Percentiles rank a stretch among this genome's conserved stretches.
Conservation (phyloP, 1,140 invertebrate genomes). For the Tetranychus cinnabarinus region DNA sequence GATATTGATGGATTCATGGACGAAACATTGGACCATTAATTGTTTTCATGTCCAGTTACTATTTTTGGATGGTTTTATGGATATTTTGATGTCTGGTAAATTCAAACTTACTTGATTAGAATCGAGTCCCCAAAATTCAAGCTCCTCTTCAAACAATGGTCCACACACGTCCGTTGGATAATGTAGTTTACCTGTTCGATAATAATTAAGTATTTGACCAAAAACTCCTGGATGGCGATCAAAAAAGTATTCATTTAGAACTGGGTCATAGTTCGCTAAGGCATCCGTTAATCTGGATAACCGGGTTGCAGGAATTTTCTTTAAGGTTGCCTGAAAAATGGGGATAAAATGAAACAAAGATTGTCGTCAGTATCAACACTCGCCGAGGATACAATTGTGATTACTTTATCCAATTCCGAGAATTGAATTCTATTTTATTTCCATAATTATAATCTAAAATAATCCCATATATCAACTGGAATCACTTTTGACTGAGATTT, state of each 20-base stretch:
- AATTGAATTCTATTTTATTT: no score
- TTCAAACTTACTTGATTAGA: constrained; percentile 32
- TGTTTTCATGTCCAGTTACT: no score
- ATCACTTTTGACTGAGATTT: no score
- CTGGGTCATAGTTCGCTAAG: constrained; percentile 62
- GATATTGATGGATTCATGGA: no score
- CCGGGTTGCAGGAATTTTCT: constrained; percentile 65
- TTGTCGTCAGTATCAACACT: no score
- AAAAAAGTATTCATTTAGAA: constrained; percentile 62
- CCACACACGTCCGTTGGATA: constrained; percentile 95
- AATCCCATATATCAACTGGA: no score
- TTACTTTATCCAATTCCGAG: no score
- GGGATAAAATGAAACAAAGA: not conserved
- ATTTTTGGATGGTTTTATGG: no score
- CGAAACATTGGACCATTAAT: no score
- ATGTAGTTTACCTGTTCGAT: constrained; percentile 86
- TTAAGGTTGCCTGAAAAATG: constrained; percentile 32
- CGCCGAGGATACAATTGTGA: no score
- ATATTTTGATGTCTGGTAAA: not conserved
- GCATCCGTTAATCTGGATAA: constrained; percentile 56
- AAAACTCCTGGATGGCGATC: constrained; percentile 55
- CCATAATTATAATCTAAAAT: no score
- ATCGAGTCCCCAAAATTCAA: constrained; percentile 86
- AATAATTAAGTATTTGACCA: constrained; percentile 54
- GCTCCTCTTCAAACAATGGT: constrained; percentile 77